phyloP scores from a whole-genome alignment of 2,797 vertebrate genomes.

The Cercopithecus neglectus region DNA sequence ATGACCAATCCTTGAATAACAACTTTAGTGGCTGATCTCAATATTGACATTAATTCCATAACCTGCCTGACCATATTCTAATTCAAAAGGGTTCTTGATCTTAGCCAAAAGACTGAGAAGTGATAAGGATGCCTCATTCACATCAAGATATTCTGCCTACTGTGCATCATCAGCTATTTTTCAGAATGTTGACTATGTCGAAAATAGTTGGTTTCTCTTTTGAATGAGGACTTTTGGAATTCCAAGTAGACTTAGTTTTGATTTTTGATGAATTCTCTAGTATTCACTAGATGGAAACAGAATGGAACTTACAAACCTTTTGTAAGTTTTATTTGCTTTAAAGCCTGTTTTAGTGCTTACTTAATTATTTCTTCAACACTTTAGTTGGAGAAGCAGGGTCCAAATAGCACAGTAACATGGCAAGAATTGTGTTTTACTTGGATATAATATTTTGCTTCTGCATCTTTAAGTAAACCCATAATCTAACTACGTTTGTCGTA shows the following conservation, averaged over 20 bases:
- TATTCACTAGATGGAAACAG: neutral
- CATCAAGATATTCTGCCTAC: neutral
- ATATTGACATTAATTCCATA: neutral
- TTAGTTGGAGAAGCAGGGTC: neutral
- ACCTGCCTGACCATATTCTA: neutral
- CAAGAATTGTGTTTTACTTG: neutral
- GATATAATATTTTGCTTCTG: slow-evolving; percentile 14
- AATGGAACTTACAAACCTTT: neutral
- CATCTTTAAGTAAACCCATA: slow-evolving; percentile 6
- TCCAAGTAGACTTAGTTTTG: neutral
- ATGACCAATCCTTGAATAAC: neutral
- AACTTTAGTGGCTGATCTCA: neutral
- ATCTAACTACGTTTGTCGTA: neutral
- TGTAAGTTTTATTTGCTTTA: slow-evolving; percentile 50
- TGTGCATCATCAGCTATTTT: neutral
- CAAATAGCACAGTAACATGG: neutral
- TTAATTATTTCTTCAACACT: neutral
- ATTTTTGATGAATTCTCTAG: slow-evolving; percentile 10
- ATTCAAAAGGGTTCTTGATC: neutral
- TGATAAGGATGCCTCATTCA: neutral
- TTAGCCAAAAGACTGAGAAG: too few species aligned
- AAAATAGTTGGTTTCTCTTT: neutral
- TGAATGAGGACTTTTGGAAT: neutral
- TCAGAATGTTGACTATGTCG: neutral
- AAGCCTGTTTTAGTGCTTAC: neutral